Percentiles rank a stretch among this genome's conserved stretches.
These are phyloP conservation scores for Synanthedon andrenaeformis DNA, from an alignment of 2,888 invertebrate genomes.

Conservation along the genomic window DNA sequence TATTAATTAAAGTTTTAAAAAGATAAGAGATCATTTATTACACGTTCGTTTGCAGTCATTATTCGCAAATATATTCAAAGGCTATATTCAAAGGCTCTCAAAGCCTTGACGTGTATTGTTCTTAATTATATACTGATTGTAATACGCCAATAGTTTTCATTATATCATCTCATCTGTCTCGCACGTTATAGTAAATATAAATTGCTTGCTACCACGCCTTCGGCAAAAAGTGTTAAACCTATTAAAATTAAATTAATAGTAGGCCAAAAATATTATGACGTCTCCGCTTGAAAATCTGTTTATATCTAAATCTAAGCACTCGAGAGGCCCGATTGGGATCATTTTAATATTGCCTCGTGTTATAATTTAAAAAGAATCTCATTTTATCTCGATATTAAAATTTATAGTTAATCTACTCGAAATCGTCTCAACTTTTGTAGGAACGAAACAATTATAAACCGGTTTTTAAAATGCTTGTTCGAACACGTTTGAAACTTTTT, in stretches of 20 bases:
- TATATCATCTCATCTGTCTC: neutral
- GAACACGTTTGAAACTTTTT: no score
- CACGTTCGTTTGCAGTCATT: no score
- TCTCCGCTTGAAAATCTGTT: neutral
- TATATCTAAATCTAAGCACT: neutral
- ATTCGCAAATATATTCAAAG: no score
- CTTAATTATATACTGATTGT: no score
- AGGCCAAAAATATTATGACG: neutral
- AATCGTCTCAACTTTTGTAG: slow-evolving; percentile 4
- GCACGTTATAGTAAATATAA: neutral
- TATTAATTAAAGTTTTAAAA: no score
- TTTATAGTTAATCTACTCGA: slow-evolving; percentile 4
- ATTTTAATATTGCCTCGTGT: neutral
- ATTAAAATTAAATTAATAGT: neutral
- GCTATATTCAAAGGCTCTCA: no score
- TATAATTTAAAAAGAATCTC: neutral
- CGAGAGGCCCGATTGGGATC: neutral
- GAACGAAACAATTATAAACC: slow-evolving; percentile 1
- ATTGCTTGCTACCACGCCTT: neutral
- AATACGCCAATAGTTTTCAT: no score
- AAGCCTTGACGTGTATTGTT: no score
- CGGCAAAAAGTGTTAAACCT: neutral
- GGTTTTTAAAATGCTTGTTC: slow-evolving; percentile 1
- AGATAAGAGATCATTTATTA: no score
- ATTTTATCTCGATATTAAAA: slow-evolving; percentile 1